These are phyloP conservation scores for Clinocottus analis DNA, from an alignment of 2,113 vertebrate species.

Conservation along the genomic window DNA sequence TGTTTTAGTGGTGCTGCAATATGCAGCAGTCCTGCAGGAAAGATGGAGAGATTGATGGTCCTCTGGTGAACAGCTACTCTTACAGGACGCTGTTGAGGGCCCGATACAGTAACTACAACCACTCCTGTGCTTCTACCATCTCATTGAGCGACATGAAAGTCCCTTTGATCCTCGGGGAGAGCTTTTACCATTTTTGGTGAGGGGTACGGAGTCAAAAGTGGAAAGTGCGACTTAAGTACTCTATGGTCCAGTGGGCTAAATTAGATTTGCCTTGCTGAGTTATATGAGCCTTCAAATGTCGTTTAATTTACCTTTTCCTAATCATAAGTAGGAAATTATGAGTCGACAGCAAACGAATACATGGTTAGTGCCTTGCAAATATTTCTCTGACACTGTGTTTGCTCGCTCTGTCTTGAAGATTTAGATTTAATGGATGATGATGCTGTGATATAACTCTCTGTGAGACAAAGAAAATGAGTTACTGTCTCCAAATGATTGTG, in stretches of 20 bases:
- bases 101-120: neutral
- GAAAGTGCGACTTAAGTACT: neutral
- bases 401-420: constrained; percentile 22
- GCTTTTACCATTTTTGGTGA: constrained; percentile 7
- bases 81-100: constrained; percentile 32
- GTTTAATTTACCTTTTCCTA: neutral
- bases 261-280: neutral
- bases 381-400: constrained; percentile 11
- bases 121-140: constrained; percentile 4
- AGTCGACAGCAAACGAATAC: neutral
- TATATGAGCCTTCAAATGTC: neutral
- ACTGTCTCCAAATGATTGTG: constrained; percentile 18
- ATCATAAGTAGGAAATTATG: constrained; percentile 5
- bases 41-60: constrained; percentile 23
- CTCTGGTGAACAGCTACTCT: too few species aligned
- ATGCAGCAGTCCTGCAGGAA: neutral
- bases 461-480: constrained; percentile 30
- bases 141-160: neutral
- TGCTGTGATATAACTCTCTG: constrained; percentile 25
- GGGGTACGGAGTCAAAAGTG: neutral
- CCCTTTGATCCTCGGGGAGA: constrained; percentile 11
- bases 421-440: constrained; percentile 49
- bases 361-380: constrained; percentile 31
- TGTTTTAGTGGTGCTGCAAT: constrained; percentile 3
- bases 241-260: neutral